Conservation (phyloP, 1,140 invertebrate genomes). For the Halyomorpha halys region DNA sequence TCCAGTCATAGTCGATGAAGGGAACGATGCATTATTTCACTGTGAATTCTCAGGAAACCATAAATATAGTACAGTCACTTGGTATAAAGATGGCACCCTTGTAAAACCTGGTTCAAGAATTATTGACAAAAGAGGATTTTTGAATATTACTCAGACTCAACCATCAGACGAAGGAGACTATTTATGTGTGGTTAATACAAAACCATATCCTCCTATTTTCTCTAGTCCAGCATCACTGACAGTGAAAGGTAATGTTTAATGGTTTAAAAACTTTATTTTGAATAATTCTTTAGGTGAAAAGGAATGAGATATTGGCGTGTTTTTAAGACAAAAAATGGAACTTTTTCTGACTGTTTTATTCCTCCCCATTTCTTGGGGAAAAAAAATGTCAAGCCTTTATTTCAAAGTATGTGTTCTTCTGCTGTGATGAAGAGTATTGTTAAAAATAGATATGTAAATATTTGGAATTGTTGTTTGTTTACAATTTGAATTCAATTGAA, state of each 20-base stretch:
- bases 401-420: no score
- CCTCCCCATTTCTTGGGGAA: no score
- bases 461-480: no score
- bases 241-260: slow-evolving; percentile 44
- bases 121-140: slow-evolving; percentile 45
- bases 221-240: slow-evolving; percentile 48
- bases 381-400: no score
- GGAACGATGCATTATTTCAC: slow-evolving; percentile 47
- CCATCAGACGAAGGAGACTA: slow-evolving; percentile 54
- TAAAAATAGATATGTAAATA: no score
- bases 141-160: slow-evolving; percentile 48
- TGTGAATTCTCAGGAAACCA: slow-evolving; percentile 51
- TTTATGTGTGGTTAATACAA: slow-evolving; percentile 54
- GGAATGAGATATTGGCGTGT: no score
- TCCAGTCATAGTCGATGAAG: slow-evolving; percentile 52
- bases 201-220: slow-evolving; percentile 46
- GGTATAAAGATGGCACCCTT: slow-evolving; percentile 53
- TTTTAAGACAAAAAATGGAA: no score
- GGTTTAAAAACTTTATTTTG: neutral
- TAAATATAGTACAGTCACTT: slow-evolving; percentile 52
- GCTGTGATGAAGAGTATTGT: no score
- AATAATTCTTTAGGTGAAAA: slow-evolving; percentile 4
- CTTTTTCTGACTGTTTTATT: no score
- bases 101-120: slow-evolving; percentile 29
- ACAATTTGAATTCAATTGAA: no score